Base-by-base conservation (phyloP, 2,113 vertebrate genomes). In the Tragelaphus strepsiceros region DNA sequence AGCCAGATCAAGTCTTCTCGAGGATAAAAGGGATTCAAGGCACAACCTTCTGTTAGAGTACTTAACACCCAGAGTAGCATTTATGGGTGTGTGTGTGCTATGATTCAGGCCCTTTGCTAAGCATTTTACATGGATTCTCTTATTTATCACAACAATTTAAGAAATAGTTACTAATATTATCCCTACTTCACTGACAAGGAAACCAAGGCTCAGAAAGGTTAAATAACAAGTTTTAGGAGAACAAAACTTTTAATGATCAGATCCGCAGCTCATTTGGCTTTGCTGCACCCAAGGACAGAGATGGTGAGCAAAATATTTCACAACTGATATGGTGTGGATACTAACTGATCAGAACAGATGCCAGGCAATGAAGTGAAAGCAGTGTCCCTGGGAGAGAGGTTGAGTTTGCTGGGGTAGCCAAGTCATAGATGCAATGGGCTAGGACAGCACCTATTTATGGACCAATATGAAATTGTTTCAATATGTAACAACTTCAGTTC, bases 251-350 rank as follows among this genome's bases (percentile, higher is more conserved):
- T 10, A 14, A 30, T 32, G n/a, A 62, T 64, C 93, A 46, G 30
- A 82, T 43, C 54, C 28, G 61, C 35, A 67, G 56, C 26, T 67
- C 58, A 6, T 22, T 94, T 92, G 71, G 35, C 56, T 81, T 51
- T 14, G 2, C 15, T 26, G 58, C 17, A 67, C 21, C 43, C 28
- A 87, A 30, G 26, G 21, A 3, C 35, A 54, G 51, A 28, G 19
- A 19, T 30, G 46, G 17, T 86, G 56, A 96, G 77, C 8, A 87
- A 58, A 94, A 80, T 61, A 62, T 74, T 88, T 92, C 53, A n/a
- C 9, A 81, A 21, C 2, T 32, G 15, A 24, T 28, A 9, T 1
- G 3, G 26, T 12, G 4, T 32, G 43, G 21, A 4, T 19, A 15
- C 26, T 58, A 21, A 49, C 2, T 2, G 15, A 28, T 39, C 71